Percentiles rank a stretch among this genome's conserved stretches.
Evolutionary conservation across 2,888 invertebrate species (phyloP).

Genomic region (Dynastes maya): DNA sequence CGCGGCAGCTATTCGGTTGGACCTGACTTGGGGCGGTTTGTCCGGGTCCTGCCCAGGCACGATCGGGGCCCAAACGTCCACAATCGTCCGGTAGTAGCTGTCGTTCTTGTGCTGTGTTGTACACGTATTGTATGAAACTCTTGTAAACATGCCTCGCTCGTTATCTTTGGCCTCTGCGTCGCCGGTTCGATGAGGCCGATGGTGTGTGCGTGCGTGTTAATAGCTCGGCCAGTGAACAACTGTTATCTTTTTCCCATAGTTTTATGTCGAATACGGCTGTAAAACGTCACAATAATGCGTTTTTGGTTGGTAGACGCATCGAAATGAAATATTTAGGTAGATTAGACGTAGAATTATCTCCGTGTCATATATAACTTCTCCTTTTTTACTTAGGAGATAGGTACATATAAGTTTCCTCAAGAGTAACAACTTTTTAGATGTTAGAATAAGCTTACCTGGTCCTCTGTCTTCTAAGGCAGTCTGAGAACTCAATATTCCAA

Average conservation of each 20-base stretch:
- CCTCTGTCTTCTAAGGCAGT: background rate
- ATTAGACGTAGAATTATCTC: slow-evolving; percentile 6
- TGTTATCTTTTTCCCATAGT: slow-evolving; percentile 46
- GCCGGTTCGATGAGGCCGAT: background rate
- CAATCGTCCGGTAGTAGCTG: slow-evolving; percentile 34
- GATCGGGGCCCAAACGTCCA: background rate
- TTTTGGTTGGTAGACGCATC: slow-evolving; percentile 15
- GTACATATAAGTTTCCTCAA: background rate
- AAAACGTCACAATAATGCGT: slow-evolving; percentile 42
- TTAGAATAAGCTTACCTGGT: background rate
- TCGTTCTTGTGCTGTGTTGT: slow-evolving; percentile 1
- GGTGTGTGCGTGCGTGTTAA: slow-evolving; percentile 31
- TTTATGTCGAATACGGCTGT: slow-evolving; percentile 43
- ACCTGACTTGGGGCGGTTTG: slow-evolving; percentile 1
- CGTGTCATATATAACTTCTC: background rate
- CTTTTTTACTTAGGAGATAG: background rate
- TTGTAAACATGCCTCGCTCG: slow-evolving; percentile 44
- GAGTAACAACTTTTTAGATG: background rate
- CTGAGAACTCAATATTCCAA: background rate
- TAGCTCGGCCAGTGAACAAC: slow-evolving; percentile 38
- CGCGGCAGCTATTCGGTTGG: background rate
- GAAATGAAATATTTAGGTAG: slow-evolving; percentile 29
- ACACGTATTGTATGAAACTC: slow-evolving; percentile 42
- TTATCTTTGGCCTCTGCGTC: slow-evolving; percentile 24
- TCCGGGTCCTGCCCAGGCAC: slow-evolving; percentile 7